Conservation (phyloP, 2,888 invertebrate genomes). For the Xestia ashworthii region DNA sequence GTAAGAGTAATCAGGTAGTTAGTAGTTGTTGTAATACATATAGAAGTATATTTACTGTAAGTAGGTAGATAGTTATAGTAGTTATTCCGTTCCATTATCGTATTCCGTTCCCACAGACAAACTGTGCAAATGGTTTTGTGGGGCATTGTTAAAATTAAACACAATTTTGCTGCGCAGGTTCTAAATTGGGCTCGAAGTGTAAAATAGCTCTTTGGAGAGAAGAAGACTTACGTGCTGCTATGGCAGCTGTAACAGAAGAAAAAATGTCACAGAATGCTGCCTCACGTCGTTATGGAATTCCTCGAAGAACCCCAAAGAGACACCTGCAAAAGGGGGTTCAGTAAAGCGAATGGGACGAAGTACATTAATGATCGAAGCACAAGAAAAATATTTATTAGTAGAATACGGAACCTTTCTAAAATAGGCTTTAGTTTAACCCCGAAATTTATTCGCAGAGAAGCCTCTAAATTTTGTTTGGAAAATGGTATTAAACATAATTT, state of each 20-base stretch:
- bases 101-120: too few relatives aligned
- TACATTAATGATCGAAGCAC: not conserved
- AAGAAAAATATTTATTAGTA: not conserved
- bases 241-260: not conserved
- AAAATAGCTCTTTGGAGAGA: conserved; percentile 15
- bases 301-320: not conserved
- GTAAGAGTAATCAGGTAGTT: too few relatives aligned
- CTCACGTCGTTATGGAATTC: not conserved
- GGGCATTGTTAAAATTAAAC: not conserved
- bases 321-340: not conserved
- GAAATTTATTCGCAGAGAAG: not conserved
- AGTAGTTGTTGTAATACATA: too few relatives aligned
- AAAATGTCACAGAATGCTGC: conserved; percentile 1
- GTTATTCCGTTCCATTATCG: too few relatives aligned
- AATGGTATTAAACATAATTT: conserved; percentile 21
- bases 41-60: too few relatives aligned
- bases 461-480: conserved; percentile 4
- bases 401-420: not conserved
- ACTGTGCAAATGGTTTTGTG: too few relatives aligned
- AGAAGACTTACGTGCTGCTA: conserved; percentile 5
- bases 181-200: not conserved
- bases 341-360: not conserved
- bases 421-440: not conserved
- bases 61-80: too few relatives aligned
- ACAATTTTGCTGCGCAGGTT: not conserved